Evolutionary conservation across 2,113 vertebrate genomes (phyloP).

Genomic region (Corythornis cristatus): DNA sequence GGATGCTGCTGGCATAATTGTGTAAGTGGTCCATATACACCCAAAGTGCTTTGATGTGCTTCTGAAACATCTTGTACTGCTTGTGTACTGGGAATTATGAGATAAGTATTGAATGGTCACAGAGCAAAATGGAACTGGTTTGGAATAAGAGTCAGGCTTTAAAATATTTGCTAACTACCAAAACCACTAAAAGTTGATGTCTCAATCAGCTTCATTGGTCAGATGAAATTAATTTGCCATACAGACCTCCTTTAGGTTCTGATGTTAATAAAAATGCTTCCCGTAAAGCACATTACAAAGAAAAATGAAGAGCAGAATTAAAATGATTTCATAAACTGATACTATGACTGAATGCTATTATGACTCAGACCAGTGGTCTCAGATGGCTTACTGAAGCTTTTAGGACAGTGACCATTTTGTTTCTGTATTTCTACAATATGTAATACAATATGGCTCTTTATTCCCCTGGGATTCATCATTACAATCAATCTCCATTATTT

Average conservation of each 20-base stretch:
- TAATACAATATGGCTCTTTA: neutral
- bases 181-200: neutral
- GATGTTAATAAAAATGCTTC: neutral
- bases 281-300: neutral
- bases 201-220: neutral
- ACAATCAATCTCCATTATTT: neutral
- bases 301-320: constrained; percentile 3
- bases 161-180: neutral
- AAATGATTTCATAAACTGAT: neutral
- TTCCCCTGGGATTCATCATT: neutral
- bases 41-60: neutral
- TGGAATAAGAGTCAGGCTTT: neutral
- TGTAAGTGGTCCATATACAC: neutral
- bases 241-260: neutral
- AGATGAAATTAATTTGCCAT: neutral
- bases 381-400: neutral
- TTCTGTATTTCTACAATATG: neutral
- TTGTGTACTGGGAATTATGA: neutral
- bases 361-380: neutral
- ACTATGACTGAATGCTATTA: neutral
- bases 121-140: neutral
- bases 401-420: neutral
- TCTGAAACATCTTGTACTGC: neutral
- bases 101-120: neutral
- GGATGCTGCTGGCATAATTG: neutral